A percentile compares a stretch with the other conserved stretches of the same genome.
Evolutionary conservation across 2,113 vertebrate species (phyloP).

Genomic region (Condylura cristata): DNA sequence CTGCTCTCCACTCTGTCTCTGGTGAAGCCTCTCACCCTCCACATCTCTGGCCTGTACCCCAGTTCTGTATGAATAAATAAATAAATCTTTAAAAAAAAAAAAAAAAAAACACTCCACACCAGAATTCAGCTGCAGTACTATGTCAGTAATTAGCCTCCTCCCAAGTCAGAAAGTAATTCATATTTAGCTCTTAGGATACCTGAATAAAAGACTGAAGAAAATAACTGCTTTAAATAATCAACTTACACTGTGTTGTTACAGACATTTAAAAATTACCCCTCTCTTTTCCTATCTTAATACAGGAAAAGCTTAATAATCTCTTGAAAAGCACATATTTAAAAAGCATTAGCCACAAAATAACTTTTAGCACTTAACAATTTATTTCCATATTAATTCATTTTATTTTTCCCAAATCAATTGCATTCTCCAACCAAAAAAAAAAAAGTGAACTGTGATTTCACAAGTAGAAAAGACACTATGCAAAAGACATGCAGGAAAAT

Average conservation of each 20-base stretch:
- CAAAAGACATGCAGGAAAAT: background rate
- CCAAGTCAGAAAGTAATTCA: background rate
- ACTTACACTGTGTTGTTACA: background rate
- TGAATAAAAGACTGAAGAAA: constrained; percentile 30
- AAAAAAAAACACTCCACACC: background rate
- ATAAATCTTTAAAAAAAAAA: too few species aligned
- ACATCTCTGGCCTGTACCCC: too few species aligned
- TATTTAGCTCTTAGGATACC: background rate
- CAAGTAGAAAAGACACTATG: constrained; percentile 36
- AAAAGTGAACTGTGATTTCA: background rate
- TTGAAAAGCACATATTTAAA: constrained; percentile 13
- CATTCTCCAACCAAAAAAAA: background rate
- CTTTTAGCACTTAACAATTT: background rate
- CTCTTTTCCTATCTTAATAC: constrained; percentile 11
- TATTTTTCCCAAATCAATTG: background rate
- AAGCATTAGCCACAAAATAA: constrained; percentile 6
- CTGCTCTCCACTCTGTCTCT: too few species aligned
- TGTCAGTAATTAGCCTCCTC: background rate
- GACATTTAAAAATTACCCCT: background rate
- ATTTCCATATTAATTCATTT: background rate
- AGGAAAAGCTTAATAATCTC: constrained; percentile 45
- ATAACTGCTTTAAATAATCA: background rate
- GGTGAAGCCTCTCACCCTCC: too few species aligned
- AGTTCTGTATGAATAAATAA: too few species aligned
- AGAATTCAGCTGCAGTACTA: background rate